phyloP scores from a whole-genome alignment of 1,140 invertebrate species.

The Caenorhabditis inopinata region DNA sequence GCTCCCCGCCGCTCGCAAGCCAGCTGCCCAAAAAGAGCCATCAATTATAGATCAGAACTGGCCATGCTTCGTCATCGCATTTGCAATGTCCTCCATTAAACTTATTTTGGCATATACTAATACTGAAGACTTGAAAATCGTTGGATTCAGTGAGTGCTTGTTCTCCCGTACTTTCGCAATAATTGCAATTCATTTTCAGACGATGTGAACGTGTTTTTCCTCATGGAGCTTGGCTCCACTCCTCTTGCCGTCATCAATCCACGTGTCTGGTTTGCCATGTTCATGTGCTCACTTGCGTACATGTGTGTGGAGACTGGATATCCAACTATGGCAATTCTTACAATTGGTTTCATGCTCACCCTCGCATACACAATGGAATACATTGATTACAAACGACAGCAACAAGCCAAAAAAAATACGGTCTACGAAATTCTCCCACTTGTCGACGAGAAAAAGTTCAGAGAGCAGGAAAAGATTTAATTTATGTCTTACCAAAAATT shows the following conservation, averaged over 20 bases:
- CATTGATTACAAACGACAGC: background rate
- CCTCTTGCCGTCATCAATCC: conserved; percentile 10
- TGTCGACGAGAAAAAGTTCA: conserved; percentile 1
- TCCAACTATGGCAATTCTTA: background rate
- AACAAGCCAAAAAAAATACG: background rate
- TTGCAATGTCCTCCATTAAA: background rate
- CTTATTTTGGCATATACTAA: background rate
- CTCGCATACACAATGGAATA: conserved; percentile 21
- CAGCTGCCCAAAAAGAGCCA: background rate
- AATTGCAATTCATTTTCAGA: background rate
- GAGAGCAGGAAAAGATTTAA: conserved; percentile 34
- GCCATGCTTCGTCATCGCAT: conserved; percentile 8
- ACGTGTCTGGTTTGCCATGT: conserved; percentile 28
- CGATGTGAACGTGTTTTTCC: conserved; percentile 9
- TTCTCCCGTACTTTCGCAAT: no score
- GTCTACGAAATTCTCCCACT: conserved; percentile 24
- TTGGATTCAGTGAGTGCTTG: conserved; percentile 16
- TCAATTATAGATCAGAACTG: background rate
- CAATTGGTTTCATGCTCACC: background rate
- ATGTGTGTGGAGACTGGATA: conserved; percentile 19
- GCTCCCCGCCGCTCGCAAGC: background rate
- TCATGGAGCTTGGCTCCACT: conserved; percentile 12
- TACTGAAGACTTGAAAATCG: background rate
- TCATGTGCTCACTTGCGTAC: conserved; percentile 27
- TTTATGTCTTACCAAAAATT: background rate